Base-by-base conservation (phyloP, 2,113 vertebrate species). In the Clarias gariepinus region DNA sequence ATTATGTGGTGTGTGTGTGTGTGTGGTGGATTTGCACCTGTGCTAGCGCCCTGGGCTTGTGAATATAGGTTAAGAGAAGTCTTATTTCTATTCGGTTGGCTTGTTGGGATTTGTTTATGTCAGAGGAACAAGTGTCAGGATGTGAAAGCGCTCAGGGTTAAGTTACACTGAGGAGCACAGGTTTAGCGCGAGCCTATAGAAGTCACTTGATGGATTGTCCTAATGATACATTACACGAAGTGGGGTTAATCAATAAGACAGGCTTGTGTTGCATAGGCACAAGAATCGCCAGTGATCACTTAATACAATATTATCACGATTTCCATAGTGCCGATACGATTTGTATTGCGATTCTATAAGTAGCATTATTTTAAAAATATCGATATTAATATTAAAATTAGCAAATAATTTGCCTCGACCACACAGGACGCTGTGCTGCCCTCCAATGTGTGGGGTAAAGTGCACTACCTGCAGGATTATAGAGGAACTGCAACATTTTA, bases 1-100 rank as follows among this genome's bases (percentile, higher is more conserved):
- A 47, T 47, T 74, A 23, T 86, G 47, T 85, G 84, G 10, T 66
- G 66, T 73, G n/a, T 81, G 41, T 69, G 63, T 57, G 85, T 73
- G 53, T 30, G 68, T 82, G 69, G 30, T 41, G 52, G 58, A 60
- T 19, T 55, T 28, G 61, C 71, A 73, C 66, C 41, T 87, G 71
- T 78, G 68, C 36, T 55, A 10, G 6, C 52, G 57, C 57, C 28
- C 30, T 33, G 41, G 55, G 53, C 33, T 41, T 74, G 33, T 36
- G 25, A 74, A 25, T 52, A 52, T 25, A 25, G 36, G 12, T 10
- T 52, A 52, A 13, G 36, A 74, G 11, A 74, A 13, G 71, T 41
- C 30, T 73, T 8, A 23, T 73, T 73, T 71, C 15, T 30, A 18
- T 33, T 15, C 18, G 0, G 30, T 36, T 41, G 18, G 16, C 33